Percentiles rank a stretch among this genome's conserved stretches.
phyloP scores from a whole-genome alignment of 1,140 invertebrate species.

The Alviniconcha marisindica region DNA sequence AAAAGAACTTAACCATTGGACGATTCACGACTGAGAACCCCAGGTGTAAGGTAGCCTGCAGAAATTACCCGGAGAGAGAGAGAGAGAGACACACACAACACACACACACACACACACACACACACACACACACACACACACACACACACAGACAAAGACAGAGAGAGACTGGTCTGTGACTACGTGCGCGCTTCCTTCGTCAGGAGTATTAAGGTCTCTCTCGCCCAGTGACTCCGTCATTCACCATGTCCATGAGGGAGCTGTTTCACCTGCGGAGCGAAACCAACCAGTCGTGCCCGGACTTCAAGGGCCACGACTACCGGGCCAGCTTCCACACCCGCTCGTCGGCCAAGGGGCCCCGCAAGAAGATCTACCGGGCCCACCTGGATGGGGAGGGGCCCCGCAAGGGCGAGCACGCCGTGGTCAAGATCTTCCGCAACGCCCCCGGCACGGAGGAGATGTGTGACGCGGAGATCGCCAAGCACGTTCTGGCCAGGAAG shows the following conservation, averaged over 20 bases:
- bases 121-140: not conserved
- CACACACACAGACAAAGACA: conserved; percentile 1
- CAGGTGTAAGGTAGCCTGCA: too few species aligned
- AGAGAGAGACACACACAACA: not conserved
- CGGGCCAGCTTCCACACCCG: conserved; percentile 44
- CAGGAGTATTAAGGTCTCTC: too few species aligned
- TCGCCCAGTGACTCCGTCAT: too few species aligned
- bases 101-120: not conserved
- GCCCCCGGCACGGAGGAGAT: conserved; percentile 42
- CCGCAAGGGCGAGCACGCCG: conserved; percentile 46
- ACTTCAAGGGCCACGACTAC: conserved; percentile 42
- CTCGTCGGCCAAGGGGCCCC: conserved; percentile 34
- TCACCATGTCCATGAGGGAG: too few species aligned
- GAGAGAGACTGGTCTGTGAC: too few species aligned
- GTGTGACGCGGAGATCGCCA: conserved; percentile 48
- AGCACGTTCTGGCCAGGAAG: conserved; percentile 38
- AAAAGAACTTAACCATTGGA: too few species aligned
- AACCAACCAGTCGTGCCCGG: conserved; percentile 45
- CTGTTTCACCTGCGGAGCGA: conserved; percentile 41
- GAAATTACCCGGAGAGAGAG: too few species aligned
- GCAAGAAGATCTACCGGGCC: conserved; percentile 49
- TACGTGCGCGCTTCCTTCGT: too few species aligned
- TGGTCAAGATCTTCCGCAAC: conserved; percentile 49
- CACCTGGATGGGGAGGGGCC: conserved; percentile 47
- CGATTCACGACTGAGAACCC: too few species aligned